Percentiles rank a stretch among this genome's conserved stretches.
Evolutionary conservation across 1,140 invertebrate genomes (phyloP).

Genomic region (Neuroterus valhalla): DNA sequence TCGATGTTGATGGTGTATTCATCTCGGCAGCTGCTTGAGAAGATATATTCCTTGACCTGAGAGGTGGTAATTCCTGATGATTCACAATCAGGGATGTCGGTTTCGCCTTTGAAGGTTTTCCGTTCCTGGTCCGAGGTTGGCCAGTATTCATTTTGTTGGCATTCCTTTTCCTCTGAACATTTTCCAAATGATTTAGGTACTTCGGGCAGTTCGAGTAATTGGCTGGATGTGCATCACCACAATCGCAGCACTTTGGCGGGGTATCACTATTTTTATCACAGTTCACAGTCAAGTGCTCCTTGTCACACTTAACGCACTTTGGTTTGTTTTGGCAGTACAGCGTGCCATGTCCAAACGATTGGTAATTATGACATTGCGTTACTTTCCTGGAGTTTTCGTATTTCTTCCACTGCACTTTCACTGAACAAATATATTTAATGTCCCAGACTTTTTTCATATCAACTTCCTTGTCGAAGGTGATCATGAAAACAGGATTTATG

Average conservation of each 20-base stretch:
- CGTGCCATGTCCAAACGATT: conserved; percentile 39
- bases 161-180: background rate
- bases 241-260: too few relatives aligned
- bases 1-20: too few relatives aligned
- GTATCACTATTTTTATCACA: conserved; percentile 36
- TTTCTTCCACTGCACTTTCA: conserved; percentile 40
- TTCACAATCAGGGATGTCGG: too few relatives aligned
- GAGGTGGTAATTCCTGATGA: too few relatives aligned
- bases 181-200: background rate
- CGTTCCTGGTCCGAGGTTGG: background rate
- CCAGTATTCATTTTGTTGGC: background rate
- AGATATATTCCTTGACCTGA: too few relatives aligned
- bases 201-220: conserved; percentile 38
- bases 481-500: background rate
- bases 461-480: too few relatives aligned
- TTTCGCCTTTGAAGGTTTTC: background rate
- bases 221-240: conserved; percentile 44
- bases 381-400: too few relatives aligned
- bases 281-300: conserved; percentile 34
- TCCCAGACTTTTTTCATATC: conserved; percentile 6
- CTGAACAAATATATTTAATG: conserved; percentile 39
- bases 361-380: conserved; percentile 46
- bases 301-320: conserved; percentile 51
- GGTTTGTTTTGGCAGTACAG: too few relatives aligned
- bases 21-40: too few relatives aligned